Conservation (phyloP, 2,113 vertebrate genomes). For the Macrotus californicus region DNA sequence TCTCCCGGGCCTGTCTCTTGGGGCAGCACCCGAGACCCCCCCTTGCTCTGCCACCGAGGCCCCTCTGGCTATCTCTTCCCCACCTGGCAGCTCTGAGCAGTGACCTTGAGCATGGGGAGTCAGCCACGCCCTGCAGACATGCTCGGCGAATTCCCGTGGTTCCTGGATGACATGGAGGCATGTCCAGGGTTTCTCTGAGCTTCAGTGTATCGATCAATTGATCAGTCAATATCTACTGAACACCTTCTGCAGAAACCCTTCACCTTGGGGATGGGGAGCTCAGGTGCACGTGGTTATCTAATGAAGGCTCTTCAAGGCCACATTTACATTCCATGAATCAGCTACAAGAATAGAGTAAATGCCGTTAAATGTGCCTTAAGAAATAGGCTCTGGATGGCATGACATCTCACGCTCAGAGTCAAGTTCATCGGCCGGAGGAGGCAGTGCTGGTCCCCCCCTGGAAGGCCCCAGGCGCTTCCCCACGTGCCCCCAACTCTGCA, state of each 20-base stretch:
- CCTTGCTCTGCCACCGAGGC: accelerated
- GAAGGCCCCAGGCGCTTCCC: accelerated
- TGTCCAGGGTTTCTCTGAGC: not conserved
- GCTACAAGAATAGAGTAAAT: not conserved
- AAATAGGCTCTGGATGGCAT: accelerated
- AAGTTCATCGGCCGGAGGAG: accelerated
- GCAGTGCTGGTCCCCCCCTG: accelerated
- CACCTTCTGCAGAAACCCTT: not conserved
- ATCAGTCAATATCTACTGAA: accelerated
- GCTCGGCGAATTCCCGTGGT: accelerated
- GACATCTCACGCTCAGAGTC: not conserved
- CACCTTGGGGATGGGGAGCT: not conserved
- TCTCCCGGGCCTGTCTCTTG: accelerated
- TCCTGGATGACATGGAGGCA: accelerated
- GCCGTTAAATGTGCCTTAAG: not conserved
- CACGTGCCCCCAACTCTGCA: not conserved
- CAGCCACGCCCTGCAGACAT: not conserved
- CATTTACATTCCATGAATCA: accelerated
- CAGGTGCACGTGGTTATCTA: accelerated
- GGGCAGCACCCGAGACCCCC: not conserved
- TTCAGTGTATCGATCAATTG: accelerated
- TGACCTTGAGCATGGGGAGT: accelerated
- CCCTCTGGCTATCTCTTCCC: accelerated
- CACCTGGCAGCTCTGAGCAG: accelerated
- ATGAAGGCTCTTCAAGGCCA: not conserved